Evolutionary conservation across 1,140 invertebrate species (phyloP), one percentile per base, ranked within the genome.

Genomic region (Papilio polyxenes): DNA sequence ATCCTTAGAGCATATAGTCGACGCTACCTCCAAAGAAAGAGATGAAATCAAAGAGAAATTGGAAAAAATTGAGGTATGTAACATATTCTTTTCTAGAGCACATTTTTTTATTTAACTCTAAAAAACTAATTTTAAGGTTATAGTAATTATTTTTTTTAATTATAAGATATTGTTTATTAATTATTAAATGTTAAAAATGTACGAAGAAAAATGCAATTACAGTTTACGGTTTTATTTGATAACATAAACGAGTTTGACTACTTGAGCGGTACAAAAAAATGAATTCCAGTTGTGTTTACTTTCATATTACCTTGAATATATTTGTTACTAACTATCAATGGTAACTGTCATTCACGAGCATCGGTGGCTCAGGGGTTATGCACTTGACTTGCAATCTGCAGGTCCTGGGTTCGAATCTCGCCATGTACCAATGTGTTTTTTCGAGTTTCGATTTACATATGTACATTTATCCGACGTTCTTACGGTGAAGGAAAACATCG

Each of bases 1-100:
- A 79, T 94, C 93, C 1, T 81, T 94, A 65, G 92, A 94, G 49
- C 88, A 92, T 23, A 91, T 93, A 31, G 88, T 90, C 0, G 92
- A 93, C 80, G 87, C 89, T 1, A 93, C 89, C 0, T 86, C 88
- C 31, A 92, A 91, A 56, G 93, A 93, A 51, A 85, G 92, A 44
- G 93, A 93, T 69, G 92, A 92, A 15, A 81, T 90, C 1, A 90
- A 89, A 49, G 88, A 92, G 23, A 92, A 93, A 88, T 74, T 94
- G 6, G 87, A 90, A 44, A 82, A 87, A 51, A 56, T 86, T 31
- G 89, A 91, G 88, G 90, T 92, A 87, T 82, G 31, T 82, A 15
- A 72, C 49, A 48, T 69, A 62, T 49, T 49, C 20, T 82, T 79
- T 82, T 40, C n/a, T 11, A 7, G 15, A 49, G 8, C 23, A 31